These are phyloP conservation scores for Berghia stephanieae DNA, from an alignment of 1,140 invertebrate genomes.

Conservation along the genomic window DNA sequence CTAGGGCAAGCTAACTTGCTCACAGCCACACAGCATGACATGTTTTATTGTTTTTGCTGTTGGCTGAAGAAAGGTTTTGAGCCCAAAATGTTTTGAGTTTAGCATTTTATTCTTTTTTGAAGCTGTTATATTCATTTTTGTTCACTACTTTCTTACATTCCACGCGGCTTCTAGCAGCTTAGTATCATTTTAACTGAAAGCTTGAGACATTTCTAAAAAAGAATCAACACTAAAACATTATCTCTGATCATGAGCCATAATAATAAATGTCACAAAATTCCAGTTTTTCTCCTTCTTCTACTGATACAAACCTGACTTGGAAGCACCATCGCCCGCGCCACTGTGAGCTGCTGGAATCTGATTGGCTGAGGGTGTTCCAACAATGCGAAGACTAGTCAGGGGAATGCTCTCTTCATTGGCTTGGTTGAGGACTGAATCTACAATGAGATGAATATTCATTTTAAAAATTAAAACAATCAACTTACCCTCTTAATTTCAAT, in stretches of 20 bases:
- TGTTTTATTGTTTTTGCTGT: too few species aligned
- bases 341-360: constrained; percentile 9
- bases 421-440: constrained; percentile 19
- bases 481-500: neutral
- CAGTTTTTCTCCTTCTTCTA: neutral
- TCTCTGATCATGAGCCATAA: neutral
- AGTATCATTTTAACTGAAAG: too few species aligned
- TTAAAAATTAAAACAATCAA: neutral
- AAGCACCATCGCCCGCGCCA: constrained; percentile 11
- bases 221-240: neutral
- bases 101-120: too few species aligned
- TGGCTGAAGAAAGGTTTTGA: too few species aligned
- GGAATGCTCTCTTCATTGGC: constrained; percentile 23
- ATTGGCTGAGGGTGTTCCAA: neutral
- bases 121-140: too few species aligned
- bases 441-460: neutral
- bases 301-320: neutral
- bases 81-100: too few species aligned
- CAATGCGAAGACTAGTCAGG: neutral
- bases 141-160: too few species aligned
- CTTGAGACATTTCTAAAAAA: neutral
- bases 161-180: too few species aligned
- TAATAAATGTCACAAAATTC: too few species aligned
- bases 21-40: too few species aligned
- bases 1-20: too few species aligned